Conservation (phyloP, 1,140 invertebrate genomes). For the Leptopilina boulardi region DNA sequence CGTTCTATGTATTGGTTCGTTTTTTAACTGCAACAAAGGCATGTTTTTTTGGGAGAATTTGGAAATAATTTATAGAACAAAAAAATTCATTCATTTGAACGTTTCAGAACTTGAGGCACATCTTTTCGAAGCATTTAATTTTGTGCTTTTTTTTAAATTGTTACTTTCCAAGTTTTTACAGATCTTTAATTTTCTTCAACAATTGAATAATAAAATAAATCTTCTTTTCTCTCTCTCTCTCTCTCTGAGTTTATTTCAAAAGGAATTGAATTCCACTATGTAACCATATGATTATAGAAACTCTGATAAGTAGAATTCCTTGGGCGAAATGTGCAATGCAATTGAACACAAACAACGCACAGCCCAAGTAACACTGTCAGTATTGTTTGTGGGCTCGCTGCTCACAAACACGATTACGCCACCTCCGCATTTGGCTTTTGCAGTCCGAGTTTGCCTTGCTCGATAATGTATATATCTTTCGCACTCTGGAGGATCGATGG, state of each 20-base stretch:
- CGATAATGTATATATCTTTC: not conserved
- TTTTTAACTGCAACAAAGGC: no score
- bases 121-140: no score
- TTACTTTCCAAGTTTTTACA: no score
- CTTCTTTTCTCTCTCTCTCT: no score
- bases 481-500: not conserved
- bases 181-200: no score
- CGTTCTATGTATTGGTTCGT: no score
- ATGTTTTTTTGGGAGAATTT: no score
- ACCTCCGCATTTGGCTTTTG: constrained; percentile 42
- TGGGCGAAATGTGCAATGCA: not conserved
- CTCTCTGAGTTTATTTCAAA: not conserved
- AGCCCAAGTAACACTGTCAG: not conserved
- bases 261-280: not conserved
- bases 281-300: constrained; percentile 1
- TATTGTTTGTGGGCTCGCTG: constrained; percentile 38
- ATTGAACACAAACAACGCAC: not conserved
- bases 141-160: no score
- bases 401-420: constrained; percentile 68
- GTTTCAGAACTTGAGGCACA: no score
- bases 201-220: not conserved
- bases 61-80: no score
- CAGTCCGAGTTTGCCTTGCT: not conserved
- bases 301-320: constrained; percentile 14
- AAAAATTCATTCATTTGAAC: no score